Evolutionary conservation across 2,888 invertebrate species (phyloP).

Genomic region (Druceiella hillmani): DNA sequence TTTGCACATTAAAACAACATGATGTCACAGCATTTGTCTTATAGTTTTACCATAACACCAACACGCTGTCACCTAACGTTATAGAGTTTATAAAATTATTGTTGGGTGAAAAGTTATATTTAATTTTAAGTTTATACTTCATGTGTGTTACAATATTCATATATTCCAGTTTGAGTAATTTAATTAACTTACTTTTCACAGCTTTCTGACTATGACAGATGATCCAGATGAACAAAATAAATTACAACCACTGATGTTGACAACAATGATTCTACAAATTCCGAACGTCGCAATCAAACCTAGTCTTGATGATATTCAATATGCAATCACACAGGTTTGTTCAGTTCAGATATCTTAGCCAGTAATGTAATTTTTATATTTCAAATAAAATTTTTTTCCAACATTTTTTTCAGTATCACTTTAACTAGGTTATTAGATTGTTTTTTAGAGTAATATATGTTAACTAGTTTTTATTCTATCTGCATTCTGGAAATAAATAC

Average conservation of each 20-base stretch:
- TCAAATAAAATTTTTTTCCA: slow-evolving; percentile 4
- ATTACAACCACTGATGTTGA: slow-evolving; percentile 53
- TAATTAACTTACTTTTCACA: slow-evolving; percentile 27
- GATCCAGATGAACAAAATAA: slow-evolving; percentile 46
- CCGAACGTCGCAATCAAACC: slow-evolving; percentile 58
- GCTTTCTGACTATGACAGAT: slow-evolving; percentile 46
- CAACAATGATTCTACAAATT: slow-evolving; percentile 59
- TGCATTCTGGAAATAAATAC: background rate
- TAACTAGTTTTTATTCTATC: background rate
- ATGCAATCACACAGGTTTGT: slow-evolving; percentile 55
- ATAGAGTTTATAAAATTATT: too few relatives aligned
- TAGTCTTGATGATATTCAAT: slow-evolving; percentile 66
- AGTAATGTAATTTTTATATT: background rate
- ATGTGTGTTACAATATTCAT: too few relatives aligned
- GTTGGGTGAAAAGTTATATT: too few relatives aligned
- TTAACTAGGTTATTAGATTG: background rate
- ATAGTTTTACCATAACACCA: too few relatives aligned
- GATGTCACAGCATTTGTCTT: too few relatives aligned
- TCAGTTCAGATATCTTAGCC: background rate
- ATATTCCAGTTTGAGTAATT: too few relatives aligned
- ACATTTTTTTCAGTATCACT: background rate
- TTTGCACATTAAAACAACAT: too few relatives aligned
- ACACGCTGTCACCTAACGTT: too few relatives aligned
- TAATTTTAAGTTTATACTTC: too few relatives aligned
- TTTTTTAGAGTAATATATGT: too few relatives aligned